Evolutionary conservation across 2,113 vertebrate genomes (phyloP).

Genomic region (Piprites chloris): DNA sequence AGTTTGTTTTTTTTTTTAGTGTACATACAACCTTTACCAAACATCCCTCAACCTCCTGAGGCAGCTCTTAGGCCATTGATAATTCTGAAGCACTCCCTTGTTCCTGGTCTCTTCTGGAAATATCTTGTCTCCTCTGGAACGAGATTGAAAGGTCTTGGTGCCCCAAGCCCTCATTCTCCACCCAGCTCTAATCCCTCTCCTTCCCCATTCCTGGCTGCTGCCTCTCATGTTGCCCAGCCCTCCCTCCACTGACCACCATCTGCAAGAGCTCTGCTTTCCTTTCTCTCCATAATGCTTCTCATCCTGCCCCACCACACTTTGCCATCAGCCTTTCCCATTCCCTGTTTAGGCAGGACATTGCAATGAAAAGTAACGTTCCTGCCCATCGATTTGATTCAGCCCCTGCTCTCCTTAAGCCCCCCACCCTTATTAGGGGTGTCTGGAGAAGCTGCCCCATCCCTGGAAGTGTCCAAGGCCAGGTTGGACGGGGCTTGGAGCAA

Average conservation of each 20-base stretch:
- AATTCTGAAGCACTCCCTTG: background rate
- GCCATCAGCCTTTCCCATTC: background rate
- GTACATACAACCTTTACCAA: background rate
- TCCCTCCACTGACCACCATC: background rate
- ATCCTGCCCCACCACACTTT: background rate
- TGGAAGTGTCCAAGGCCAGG: background rate
- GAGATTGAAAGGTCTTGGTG: background rate
- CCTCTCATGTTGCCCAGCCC: background rate
- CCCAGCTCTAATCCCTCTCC: background rate
- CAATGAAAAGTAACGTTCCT: background rate
- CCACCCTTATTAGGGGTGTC: background rate
- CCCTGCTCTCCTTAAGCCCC: background rate
- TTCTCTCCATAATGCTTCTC: background rate
- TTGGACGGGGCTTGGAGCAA: accelerated
- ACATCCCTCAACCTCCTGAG: background rate
- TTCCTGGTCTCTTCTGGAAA: background rate
- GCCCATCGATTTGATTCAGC: background rate
- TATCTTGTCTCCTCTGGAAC: background rate
- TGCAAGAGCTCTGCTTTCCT: background rate
- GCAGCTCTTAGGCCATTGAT: background rate
- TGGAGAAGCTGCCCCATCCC: background rate
- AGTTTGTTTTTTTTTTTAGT: background rate
- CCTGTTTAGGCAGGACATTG: background rate
- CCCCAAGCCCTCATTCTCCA: background rate
- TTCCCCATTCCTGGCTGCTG: background rate